Conservation (phyloP, 2,113 vertebrate species). For the Antennarius striatus region DNA sequence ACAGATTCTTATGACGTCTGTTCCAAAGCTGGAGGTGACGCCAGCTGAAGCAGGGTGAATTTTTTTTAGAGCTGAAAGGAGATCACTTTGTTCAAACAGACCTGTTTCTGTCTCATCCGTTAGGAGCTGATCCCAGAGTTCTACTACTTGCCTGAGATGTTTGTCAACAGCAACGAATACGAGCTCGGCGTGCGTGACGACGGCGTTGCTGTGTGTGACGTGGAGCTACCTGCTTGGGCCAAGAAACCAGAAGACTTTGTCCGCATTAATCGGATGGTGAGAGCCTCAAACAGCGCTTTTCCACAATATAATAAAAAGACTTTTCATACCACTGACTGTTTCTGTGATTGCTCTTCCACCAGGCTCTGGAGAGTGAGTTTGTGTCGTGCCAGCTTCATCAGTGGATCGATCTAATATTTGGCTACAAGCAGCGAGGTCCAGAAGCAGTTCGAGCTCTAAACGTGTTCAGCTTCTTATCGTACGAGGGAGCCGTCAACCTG, state of each 20-base stretch:
- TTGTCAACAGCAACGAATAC: slow-evolving; percentile 96
- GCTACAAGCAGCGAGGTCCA: slow-evolving; percentile 97
- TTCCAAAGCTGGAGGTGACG: too few species aligned
- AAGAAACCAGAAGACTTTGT: slow-evolving; percentile 99
- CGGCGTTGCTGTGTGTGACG: slow-evolving; percentile 86
- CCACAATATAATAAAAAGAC: background rate
- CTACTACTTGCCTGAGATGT: slow-evolving; percentile 99
- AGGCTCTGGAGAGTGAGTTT: slow-evolving; percentile 98
- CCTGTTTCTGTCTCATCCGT: background rate
- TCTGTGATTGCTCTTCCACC: slow-evolving; percentile 31
- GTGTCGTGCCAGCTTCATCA: slow-evolving; percentile 98
- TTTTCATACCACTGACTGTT: background rate
- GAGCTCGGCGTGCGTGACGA: slow-evolving; percentile 91
- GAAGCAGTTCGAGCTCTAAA: slow-evolving; percentile 96
- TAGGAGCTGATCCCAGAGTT: slow-evolving; percentile 98
- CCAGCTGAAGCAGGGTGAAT: too few species aligned
- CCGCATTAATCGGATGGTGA: slow-evolving; percentile 98
- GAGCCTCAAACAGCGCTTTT: slow-evolving; percentile 16
- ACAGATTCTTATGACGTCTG: too few species aligned
- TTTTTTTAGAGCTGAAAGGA: too few species aligned
- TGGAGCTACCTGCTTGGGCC: slow-evolving; percentile 95
- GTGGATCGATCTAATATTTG: slow-evolving; percentile 98
- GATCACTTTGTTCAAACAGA: background rate
- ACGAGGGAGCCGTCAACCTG: slow-evolving; percentile 93
- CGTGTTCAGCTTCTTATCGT: slow-evolving; percentile 95